Percentiles rank a stretch among this genome's conserved stretches.
Evolutionary conservation across 1,140 invertebrate species (phyloP).

Genomic region (Helicorthomorpha holstii): DNA sequence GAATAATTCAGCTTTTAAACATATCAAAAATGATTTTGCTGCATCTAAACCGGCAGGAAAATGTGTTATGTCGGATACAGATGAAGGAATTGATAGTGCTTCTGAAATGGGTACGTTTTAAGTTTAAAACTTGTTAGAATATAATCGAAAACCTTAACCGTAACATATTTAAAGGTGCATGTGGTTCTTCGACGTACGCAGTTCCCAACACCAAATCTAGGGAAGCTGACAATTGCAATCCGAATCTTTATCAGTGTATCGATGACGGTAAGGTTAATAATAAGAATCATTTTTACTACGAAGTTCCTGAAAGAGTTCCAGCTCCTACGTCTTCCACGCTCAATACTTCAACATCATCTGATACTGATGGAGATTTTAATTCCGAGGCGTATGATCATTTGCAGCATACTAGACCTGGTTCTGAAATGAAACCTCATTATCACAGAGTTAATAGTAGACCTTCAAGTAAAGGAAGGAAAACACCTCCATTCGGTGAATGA

Average conservation of each 20-base stretch:
- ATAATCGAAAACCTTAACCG: too few relatives aligned
- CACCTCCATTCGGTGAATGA: too few relatives aligned
- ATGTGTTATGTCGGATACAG: slow-evolving; percentile 9
- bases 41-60: slow-evolving; percentile 11
- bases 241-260: slow-evolving; percentile 57
- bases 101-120: slow-evolving; percentile 8
- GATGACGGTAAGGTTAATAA: slow-evolving; percentile 42
- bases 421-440: slow-evolving; percentile 53
- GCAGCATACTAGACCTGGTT: slow-evolving; percentile 61
- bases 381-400: slow-evolving; percentile 63
- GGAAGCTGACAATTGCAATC: slow-evolving; percentile 59
- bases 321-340: neutral
- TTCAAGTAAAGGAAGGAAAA: neutral
- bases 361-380: neutral
- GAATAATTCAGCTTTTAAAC: neutral
- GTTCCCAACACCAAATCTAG: slow-evolving; percentile 32
- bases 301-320: slow-evolving; percentile 35
- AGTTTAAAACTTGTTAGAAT: too few relatives aligned
- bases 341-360: neutral
- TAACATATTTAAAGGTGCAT: slow-evolving; percentile 11
- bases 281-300: slow-evolving; percentile 70
- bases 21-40: slow-evolving; percentile 13
- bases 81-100: slow-evolving; percentile 9
- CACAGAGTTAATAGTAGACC: slow-evolving; percentile 40
- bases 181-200: slow-evolving; percentile 27